Evolutionary conservation across 2,888 invertebrate species (phyloP).

Genomic region (Aromia moschata): DNA sequence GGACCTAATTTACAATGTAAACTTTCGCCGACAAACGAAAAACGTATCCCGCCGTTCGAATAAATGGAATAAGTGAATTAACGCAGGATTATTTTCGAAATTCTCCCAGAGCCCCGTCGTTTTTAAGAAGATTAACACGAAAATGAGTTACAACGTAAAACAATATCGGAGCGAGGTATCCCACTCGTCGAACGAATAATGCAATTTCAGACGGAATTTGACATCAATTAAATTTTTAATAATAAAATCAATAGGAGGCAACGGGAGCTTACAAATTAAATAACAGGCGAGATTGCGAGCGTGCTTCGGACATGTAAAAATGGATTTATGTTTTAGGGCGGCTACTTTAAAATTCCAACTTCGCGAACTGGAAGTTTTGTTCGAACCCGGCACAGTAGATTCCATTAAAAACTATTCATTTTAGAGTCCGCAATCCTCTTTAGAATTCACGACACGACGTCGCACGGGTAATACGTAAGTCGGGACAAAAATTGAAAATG

Average conservation of each 20-base stretch:
- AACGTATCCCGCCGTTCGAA: too few relatives aligned
- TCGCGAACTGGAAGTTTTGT: constrained; percentile 12
- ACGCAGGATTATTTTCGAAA: too few relatives aligned
- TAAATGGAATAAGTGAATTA: too few relatives aligned
- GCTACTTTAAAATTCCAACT: constrained; percentile 19
- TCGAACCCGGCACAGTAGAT: neutral
- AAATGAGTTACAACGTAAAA: neutral
- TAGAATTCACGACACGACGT: neutral
- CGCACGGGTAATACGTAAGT: neutral
- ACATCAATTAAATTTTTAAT: constrained; percentile 35
- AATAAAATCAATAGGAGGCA: constrained; percentile 31
- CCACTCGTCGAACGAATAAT: constrained; percentile 14
- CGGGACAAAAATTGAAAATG: too few relatives aligned
- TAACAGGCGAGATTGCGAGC: constrained; percentile 27
- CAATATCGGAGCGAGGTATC: neutral
- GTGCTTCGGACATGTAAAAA: constrained; percentile 25
- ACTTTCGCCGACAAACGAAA: too few relatives aligned
- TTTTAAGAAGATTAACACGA: neutral
- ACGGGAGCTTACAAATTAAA: constrained; percentile 29
- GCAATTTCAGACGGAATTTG: constrained; percentile 28
- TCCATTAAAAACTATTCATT: constrained; percentile 3
- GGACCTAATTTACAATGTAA: too few relatives aligned
- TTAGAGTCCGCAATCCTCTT: neutral
- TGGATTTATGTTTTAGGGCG: constrained; percentile 18
- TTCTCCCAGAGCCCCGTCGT: too few relatives aligned